phyloP scores from a whole-genome alignment of 2,888 invertebrate species.

The Aquatica leii region DNA sequence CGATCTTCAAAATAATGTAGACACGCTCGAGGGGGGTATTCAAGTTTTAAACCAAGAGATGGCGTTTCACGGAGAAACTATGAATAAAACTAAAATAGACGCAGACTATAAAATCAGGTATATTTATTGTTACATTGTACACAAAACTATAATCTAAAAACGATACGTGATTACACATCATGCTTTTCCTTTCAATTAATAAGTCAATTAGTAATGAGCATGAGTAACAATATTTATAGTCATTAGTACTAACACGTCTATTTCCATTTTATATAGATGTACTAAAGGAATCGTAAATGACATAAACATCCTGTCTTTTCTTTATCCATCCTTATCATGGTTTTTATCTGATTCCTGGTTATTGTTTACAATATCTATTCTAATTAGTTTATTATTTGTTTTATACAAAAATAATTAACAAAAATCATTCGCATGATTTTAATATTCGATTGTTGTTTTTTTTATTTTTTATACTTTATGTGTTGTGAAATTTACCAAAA shows the following conservation, averaged over 20 bases:
- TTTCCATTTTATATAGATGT: slow-evolving; percentile 44
- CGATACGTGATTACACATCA: too few species aligned
- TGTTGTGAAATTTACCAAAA: neutral
- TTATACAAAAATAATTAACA: slow-evolving; percentile 27
- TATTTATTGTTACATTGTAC: too few species aligned
- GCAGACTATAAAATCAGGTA: slow-evolving; percentile 62
- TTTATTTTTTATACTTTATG: neutral
- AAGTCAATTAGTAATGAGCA: too few species aligned
- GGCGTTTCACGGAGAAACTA: slow-evolving; percentile 55
- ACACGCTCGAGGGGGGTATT: slow-evolving; percentile 60
- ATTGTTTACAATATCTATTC: slow-evolving; percentile 42
- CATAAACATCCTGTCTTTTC: slow-evolving; percentile 44
- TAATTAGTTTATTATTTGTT: slow-evolving; percentile 33
- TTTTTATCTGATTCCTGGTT: slow-evolving; percentile 41
- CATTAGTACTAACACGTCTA: slow-evolving; percentile 15
- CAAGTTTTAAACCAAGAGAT: slow-evolving; percentile 60
- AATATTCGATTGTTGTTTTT: slow-evolving; percentile 2
- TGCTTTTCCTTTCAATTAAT: too few species aligned
- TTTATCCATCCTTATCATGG: slow-evolving; percentile 48
- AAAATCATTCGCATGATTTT: slow-evolving; percentile 24
- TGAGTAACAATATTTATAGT: neutral
- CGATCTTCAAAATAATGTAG: slow-evolving; percentile 60
- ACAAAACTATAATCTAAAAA: too few species aligned
- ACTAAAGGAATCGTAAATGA: slow-evolving; percentile 46
- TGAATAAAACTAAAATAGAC: slow-evolving; percentile 54